Evolutionary conservation across 2,888 invertebrate genomes (phyloP).

Genomic region (Drosophila paranaensis): DNA sequence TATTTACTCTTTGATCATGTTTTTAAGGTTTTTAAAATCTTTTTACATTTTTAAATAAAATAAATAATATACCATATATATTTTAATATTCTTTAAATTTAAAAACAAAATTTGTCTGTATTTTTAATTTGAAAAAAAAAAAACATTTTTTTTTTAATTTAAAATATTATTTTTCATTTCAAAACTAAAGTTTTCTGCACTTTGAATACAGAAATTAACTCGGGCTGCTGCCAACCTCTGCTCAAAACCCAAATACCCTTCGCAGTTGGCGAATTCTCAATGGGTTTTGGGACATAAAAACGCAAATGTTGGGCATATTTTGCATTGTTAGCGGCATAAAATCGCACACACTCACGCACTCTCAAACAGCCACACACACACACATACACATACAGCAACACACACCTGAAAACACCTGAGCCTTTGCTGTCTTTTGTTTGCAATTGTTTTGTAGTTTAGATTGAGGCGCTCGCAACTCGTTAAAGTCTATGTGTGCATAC

Average conservation of each 20-base stretch:
- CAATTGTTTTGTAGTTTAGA: slow-evolving; percentile 76
- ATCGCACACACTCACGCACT: slow-evolving; percentile 55
- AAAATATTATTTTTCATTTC: no score
- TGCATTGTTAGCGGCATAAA: slow-evolving; percentile 71
- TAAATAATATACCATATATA: no score
- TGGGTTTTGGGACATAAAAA: slow-evolving; percentile 30
- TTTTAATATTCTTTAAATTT: no score
- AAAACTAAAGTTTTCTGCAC: no score
- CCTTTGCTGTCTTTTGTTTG: slow-evolving; percentile 68
- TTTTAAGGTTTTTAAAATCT: no score
- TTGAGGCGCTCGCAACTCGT: slow-evolving; percentile 74
- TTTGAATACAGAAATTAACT: no score
- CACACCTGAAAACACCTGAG: slow-evolving; percentile 36
- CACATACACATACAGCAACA: slow-evolving; percentile 31
- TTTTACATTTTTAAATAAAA: no score
- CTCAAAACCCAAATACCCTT: not conserved
- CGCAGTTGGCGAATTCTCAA: not conserved
- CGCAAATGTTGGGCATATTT: slow-evolving; percentile 75
- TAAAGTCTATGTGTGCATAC: slow-evolving; percentile 55
- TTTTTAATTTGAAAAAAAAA: no score
- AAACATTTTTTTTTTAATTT: no score
- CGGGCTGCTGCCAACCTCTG: not conserved
- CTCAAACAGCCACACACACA: slow-evolving; percentile 14
- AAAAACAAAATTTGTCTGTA: no score
- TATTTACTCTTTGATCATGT: no score